phyloP scores from a whole-genome alignment of 2,113 vertebrate species.

The Salvelinus fontinalis region DNA sequence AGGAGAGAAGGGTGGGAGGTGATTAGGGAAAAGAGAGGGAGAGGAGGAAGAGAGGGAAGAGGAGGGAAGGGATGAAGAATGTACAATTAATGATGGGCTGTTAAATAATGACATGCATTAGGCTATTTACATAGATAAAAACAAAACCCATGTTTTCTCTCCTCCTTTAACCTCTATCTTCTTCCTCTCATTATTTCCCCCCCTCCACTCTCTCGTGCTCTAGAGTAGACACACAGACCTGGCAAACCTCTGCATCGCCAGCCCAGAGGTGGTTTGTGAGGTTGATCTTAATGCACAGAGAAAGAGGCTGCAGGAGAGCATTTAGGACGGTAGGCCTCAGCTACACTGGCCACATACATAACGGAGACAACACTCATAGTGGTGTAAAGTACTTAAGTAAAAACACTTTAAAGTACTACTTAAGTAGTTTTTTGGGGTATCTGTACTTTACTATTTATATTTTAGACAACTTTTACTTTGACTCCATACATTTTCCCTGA shows the following conservation, averaged over 20 bases:
- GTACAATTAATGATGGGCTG: too few relatives aligned
- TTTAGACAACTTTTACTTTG: too few relatives aligned
- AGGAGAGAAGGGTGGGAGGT: too few relatives aligned
- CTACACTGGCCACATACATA: slow-evolving; percentile 66
- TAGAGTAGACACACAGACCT: slow-evolving; percentile 60
- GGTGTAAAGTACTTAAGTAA: too few relatives aligned
- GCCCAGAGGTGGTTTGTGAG: slow-evolving; percentile 62
- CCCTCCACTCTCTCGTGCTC: slow-evolving; percentile 44
- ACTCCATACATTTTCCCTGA: too few relatives aligned
- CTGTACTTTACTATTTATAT: too few relatives aligned
- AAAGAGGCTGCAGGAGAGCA: slow-evolving; percentile 65
- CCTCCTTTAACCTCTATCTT: slow-evolving; percentile 30
- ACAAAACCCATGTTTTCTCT: slow-evolving; percentile 8
- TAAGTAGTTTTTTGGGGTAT: too few relatives aligned
- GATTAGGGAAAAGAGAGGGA: too few relatives aligned
- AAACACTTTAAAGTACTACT: too few relatives aligned
- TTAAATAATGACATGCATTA: too few relatives aligned
- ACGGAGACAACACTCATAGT: slow-evolving; percentile 33
- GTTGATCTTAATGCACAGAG: slow-evolving; percentile 72
- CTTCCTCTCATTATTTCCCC: slow-evolving; percentile 16
- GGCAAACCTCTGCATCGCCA: slow-evolving; percentile 41
- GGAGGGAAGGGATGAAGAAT: too few relatives aligned
- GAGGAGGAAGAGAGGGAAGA: too few relatives aligned
- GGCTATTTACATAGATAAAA: slow-evolving; percentile 10
- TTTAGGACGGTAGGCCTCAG: slow-evolving; percentile 63